phyloP scores from a whole-genome alignment of 2,888 invertebrate genomes.

The Ischnus inquisitorius region DNA sequence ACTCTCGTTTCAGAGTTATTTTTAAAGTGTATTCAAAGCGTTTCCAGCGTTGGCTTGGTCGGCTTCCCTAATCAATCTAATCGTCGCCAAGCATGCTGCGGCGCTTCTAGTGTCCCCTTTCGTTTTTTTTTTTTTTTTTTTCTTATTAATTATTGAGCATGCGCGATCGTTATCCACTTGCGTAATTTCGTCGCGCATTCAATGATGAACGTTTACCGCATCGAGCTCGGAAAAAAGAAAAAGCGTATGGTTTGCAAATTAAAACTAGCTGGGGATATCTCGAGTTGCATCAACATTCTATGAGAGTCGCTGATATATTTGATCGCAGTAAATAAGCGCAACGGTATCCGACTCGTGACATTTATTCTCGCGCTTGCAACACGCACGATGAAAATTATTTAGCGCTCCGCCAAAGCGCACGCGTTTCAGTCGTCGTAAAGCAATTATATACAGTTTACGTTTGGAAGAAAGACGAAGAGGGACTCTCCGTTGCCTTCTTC shows the following conservation, averaged over 20 bases:
- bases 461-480: slow-evolving; percentile 9
- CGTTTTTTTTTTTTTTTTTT: slow-evolving; percentile 33
- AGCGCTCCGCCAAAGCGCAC: neutral
- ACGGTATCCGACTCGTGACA: neutral
- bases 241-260: slow-evolving; percentile 22
- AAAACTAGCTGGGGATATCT: neutral
- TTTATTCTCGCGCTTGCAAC: slow-evolving; percentile 27
- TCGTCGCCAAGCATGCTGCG: slow-evolving; percentile 12
- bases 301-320: slow-evolving; percentile 2
- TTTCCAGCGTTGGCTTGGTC: neutral
- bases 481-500: neutral
- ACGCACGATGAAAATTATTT: slow-evolving; percentile 32
- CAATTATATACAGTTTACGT: slow-evolving; percentile 35
- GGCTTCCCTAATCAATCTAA: slow-evolving; percentile 22
- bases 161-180: slow-evolving; percentile 10
- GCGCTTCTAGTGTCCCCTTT: neutral
- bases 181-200: slow-evolving; percentile 13
- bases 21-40: neutral
- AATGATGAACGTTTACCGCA: slow-evolving; percentile 9
- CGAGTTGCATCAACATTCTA: neutral
- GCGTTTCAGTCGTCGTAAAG: slow-evolving; percentile 39
- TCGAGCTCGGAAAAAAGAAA: neutral
- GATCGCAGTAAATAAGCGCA: neutral
- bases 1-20: slow-evolving; percentile 29
- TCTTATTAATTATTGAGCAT: slow-evolving; percentile 6